Evolutionary conservation across 2,113 vertebrate species (phyloP), one percentile per base, ranked within the genome.

Genomic region (Microtus montanus): DNA sequence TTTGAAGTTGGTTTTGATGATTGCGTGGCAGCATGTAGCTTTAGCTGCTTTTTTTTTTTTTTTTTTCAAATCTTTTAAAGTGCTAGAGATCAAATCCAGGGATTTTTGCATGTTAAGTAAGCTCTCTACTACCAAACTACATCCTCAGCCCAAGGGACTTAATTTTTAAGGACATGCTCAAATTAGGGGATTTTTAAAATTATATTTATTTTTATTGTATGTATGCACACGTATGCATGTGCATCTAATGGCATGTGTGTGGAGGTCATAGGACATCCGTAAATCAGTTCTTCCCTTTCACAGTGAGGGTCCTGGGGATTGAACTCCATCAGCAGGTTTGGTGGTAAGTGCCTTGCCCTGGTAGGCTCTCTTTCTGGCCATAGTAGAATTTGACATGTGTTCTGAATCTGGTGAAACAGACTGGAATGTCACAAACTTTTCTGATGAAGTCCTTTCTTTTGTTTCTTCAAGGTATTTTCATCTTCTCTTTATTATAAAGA

Each of bases 1-100:
- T 86, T 68, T 88, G 86, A 80, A 93, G 73, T 74, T 44, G 28
- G 49, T 89, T 91, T 93, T 89, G 75, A 87, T 73, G 64, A 78
- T 47, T 92, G 7, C 14, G 15, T 78, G 71, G 44, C 17, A 80
- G 52, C 22, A 17, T 33, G 64, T 20, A 77, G 71, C 35, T 63
- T 92, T 75, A 95, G 38, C 44, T 84, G 28, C 35, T n/a, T 47
- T 24, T 88, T 83, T 11, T n/a, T 47, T 24, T 88, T 83, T 11
- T 68, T 10, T 68, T 73, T 73, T 63, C 12, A 41, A 26, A 61
- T 78, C 33, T 74, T 44, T 92, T 30, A 47, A n/a, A 22, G 5
- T 64, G 10, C 38, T 74, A 15, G 35, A 41, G 68, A 63, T 74
- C 58, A 35, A 74, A 92, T 26, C 38, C n/a, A 63, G 38, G 24